Conservation (phyloP, 2,113 vertebrate species). For the Emydocephalus ijimae region DNA sequence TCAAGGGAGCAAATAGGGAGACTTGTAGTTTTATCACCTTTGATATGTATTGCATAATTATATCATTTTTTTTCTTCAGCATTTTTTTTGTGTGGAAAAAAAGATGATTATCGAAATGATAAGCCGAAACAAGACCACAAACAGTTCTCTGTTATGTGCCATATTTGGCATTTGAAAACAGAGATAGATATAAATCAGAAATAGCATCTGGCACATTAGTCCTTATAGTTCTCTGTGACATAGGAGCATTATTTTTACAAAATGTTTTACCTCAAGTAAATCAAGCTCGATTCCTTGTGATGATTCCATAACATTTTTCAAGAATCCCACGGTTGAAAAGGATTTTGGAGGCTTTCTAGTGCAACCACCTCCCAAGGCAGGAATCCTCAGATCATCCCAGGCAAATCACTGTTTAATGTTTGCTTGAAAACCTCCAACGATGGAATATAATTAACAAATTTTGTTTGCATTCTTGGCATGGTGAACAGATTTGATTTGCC, state of each 20-base stretch:
- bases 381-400: neutral
- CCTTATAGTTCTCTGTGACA: neutral
- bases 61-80: neutral
- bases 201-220: neutral
- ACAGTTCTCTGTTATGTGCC: neutral
- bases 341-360: neutral
- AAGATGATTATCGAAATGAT: neutral
- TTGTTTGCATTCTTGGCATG: neutral
- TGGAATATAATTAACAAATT: neutral
- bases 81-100: neutral
- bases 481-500: neutral
- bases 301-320: neutral
- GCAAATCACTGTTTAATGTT: neutral
- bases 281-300: neutral
- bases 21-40: neutral
- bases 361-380: neutral
- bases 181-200: neutral
- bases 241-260: neutral
- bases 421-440: neutral
- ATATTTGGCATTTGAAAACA: neutral
- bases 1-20: neutral
- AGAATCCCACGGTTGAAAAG: neutral
- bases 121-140: neutral
- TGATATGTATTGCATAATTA: neutral
- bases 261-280: neutral